Conservation (phyloP, 2,797 vertebrate species). For the Cryptoprocta ferox region DNA sequence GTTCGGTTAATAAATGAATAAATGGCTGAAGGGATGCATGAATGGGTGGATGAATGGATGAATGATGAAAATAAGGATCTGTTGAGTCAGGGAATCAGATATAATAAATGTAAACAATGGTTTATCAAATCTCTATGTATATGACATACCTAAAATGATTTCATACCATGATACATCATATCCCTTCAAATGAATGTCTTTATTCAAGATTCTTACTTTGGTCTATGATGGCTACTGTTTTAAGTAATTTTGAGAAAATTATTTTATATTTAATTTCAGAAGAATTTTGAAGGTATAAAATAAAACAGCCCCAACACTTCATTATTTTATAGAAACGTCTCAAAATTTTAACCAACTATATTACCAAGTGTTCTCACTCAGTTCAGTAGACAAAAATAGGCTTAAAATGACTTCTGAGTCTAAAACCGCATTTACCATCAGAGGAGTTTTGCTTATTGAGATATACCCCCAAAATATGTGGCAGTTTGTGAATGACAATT, state of each 20-base stretch:
- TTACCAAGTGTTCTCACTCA: not conserved
- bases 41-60: not conserved
- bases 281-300: not conserved
- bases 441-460: not conserved
- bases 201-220: constrained; percentile 30
- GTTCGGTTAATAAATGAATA: not conserved
- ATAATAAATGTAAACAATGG: not conserved
- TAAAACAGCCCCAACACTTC: not conserved
- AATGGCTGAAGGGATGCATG: not conserved
- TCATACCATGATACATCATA: not conserved
- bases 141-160: not conserved
- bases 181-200: not conserved
- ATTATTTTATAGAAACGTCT: constrained; percentile 11
- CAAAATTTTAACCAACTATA: not conserved
- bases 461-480: not conserved
- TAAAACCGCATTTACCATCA: not conserved
- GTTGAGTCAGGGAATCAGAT: not conserved
- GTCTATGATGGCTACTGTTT: not conserved
- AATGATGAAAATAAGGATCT: not conserved
- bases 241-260: constrained; percentile 33
- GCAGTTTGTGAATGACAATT: constrained; percentile 33
- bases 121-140: not conserved
- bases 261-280: constrained; percentile 51
- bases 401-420: not conserved
- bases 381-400: not conserved